Percentiles rank a stretch among this genome's conserved stretches.
Evolutionary conservation across 2,888 invertebrate genomes (phyloP).

Genomic region (Heteromyza rotundicornis): DNA sequence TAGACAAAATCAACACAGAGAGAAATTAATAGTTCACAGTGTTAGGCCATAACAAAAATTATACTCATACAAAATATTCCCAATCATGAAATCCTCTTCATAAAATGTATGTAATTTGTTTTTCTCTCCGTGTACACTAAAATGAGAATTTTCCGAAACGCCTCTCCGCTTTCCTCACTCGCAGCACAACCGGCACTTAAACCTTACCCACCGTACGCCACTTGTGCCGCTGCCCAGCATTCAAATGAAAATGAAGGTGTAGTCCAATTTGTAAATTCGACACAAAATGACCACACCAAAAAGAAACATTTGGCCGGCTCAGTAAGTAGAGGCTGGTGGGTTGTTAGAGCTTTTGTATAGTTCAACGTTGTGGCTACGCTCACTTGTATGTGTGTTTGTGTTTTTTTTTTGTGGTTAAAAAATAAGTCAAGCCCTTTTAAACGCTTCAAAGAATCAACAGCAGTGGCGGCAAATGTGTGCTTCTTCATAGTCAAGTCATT

Average conservation of each 20-base stretch:
- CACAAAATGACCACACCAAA: constrained; percentile 27
- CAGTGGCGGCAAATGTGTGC: background rate
- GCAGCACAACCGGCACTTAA: too few species aligned
- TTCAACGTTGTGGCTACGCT: background rate
- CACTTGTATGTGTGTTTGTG: background rate
- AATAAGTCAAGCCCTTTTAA: constrained; percentile 12
- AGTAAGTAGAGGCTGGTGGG: background rate
- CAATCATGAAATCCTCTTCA: too few species aligned
- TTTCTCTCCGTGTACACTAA: too few species aligned
- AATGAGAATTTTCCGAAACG: too few species aligned
- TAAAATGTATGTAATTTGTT: too few species aligned
- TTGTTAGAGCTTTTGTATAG: constrained; percentile 9
- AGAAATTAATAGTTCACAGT: background rate
- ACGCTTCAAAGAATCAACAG: background rate
- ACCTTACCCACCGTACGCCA: too few species aligned
- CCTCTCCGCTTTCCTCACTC: too few species aligned
- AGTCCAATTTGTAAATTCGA: constrained; percentile 56
- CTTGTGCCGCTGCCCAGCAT: background rate
- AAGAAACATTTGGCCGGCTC: background rate
- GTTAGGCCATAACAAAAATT: too few species aligned
- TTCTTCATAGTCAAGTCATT: too few species aligned
- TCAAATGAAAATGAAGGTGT: constrained; percentile 49
- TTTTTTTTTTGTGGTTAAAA: constrained; percentile 14
- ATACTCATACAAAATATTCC: too few species aligned
- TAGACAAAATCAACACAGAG: background rate